These are phyloP conservation scores for Ceuthmochares aereus DNA, from an alignment of 2,113 vertebrate genomes.

Conservation along the genomic window DNA sequence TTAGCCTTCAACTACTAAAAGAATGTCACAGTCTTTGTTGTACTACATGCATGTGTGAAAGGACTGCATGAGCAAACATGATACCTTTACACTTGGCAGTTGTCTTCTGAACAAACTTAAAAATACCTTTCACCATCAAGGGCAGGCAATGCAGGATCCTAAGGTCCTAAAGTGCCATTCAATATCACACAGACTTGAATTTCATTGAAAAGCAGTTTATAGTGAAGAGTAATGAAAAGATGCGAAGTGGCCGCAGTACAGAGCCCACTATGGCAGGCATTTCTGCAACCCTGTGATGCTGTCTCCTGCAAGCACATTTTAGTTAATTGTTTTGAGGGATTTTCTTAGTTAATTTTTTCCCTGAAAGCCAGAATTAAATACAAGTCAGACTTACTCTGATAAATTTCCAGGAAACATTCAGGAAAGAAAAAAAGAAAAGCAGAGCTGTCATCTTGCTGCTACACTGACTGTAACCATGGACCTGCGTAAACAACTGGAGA, in stretches of 20 bases:
- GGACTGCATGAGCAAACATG: not conserved
- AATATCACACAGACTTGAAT: not conserved
- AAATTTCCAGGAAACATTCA: slow-evolving; percentile 74
- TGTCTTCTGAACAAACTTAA: slow-evolving; percentile 37
- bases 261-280: not conserved
- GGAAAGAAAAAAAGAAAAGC: slow-evolving; percentile 76
- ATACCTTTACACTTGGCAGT: slow-evolving; percentile 19
- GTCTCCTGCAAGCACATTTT: not conserved
- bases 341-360: not conserved
- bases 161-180: not conserved
- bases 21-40: not conserved
- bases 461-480: slow-evolving; percentile 85
- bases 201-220: not conserved
- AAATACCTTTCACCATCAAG: slow-evolving; percentile 3
- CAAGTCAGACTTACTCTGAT: slow-evolving; percentile 63
- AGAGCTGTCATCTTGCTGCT: slow-evolving; percentile 76
- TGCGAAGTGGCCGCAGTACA: not conserved
- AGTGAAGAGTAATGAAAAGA: not conserved
- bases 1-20: not conserved
- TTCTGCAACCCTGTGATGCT: not conserved
- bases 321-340: not conserved
- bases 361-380: slow-evolving; percentile 76
- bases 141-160: not conserved
- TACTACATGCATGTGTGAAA: not conserved
- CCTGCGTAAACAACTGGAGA: slow-evolving; percentile 84